Conservation (phyloP, 2,113 vertebrate genomes). For the Passer domesticus region DNA sequence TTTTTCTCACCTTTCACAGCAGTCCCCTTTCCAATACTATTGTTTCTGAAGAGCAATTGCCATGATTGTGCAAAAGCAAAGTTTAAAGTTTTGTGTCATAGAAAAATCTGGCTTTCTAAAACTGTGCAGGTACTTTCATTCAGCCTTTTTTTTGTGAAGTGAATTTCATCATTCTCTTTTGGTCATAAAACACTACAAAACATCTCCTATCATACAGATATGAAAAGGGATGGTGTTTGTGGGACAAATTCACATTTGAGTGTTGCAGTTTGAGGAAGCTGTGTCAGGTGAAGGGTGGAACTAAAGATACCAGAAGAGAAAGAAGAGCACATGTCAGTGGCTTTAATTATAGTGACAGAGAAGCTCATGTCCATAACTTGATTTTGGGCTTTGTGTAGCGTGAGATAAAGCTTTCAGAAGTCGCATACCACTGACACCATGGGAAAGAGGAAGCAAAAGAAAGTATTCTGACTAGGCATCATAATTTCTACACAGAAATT, state of each 20-base stretch:
- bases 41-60: neutral
- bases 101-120: neutral
- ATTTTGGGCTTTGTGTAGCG: neutral
- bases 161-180: neutral
- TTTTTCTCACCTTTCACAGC: neutral
- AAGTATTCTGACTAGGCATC: neutral
- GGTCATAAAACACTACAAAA: neutral
- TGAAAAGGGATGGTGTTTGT: neutral
- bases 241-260: neutral
- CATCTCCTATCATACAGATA: neutral
- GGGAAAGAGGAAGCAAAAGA: neutral
- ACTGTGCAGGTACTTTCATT: neutral
- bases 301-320: neutral
- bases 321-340: neutral
- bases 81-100: neutral
- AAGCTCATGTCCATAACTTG: neutral
- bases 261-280: neutral
- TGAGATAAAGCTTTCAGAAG: neutral
- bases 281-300: neutral
- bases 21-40: neutral
- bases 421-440: neutral
- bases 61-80: neutral
- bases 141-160: neutral
- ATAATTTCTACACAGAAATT: neutral
- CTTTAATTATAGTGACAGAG: neutral